Percentiles rank a stretch among this genome's conserved stretches.
Conservation (phyloP, 1,140 invertebrate species). For the Episyrphus balteatus region DNA sequence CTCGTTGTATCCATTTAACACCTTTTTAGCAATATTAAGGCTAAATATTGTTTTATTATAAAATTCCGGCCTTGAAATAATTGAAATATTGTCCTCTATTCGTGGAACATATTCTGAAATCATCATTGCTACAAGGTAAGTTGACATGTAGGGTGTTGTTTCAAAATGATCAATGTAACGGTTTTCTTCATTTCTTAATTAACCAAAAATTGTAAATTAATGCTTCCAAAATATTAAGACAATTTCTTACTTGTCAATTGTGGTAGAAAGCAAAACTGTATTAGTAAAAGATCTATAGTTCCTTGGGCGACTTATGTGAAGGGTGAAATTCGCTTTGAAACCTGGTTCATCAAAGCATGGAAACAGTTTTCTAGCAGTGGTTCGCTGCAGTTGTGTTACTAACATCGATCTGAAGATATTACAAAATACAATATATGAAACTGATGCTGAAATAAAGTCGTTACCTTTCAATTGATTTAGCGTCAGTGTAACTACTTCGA, state of each 20-base stretch:
- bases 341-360: constrained; percentile 87
- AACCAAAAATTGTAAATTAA: neutral
- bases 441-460: constrained; percentile 19
- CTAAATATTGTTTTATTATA: constrained; percentile 48
- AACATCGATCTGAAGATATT: constrained; percentile 45
- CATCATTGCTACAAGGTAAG: constrained; percentile 62
- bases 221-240: no score
- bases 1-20: constrained; percentile 36
- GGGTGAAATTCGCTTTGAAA: constrained; percentile 66
- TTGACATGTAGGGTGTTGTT: constrained; percentile 58
- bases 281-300: constrained; percentile 47
- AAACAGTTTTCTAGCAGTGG: constrained; percentile 72
- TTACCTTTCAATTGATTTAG: constrained; percentile 27
- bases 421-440: constrained; percentile 8
- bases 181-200: neutral
- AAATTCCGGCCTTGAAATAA: constrained; percentile 56
- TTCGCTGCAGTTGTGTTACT: constrained; percentile 73
- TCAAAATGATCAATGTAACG: constrained; percentile 22
- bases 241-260: no score
- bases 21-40: constrained; percentile 39
- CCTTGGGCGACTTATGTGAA: constrained; percentile 48
- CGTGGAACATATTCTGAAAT: constrained; percentile 54
- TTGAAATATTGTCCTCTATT: constrained; percentile 32
- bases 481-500: constrained; percentile 40
- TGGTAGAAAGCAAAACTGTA: constrained; percentile 9